Base-by-base conservation (phyloP, 2,113 vertebrate species). In the Pica pica region DNA sequence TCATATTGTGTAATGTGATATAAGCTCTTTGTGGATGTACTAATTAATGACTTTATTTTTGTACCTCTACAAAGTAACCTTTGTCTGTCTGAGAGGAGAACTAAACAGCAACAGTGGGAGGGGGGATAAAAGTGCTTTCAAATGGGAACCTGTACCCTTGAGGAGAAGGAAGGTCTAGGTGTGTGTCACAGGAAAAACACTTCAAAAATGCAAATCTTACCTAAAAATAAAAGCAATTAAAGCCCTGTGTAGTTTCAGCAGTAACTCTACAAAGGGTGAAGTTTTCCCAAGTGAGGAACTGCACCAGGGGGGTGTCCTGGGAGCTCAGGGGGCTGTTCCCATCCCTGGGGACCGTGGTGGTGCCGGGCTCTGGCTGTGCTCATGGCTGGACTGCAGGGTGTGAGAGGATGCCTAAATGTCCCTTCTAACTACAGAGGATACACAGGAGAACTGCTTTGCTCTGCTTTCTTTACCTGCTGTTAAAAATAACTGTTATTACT, bases 31-130 rank as follows among this genome's bases (percentile, higher is more conserved):
- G 75, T 56, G 53, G 96, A 63, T 64, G 68, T 61, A 16, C 82
- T 90, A 77, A 83, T 96, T 97, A 87, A 93, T 90, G 35, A 60
- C 78, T 90, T 92, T n/a, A 39, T 70, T 94, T 65, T 67, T 90
- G 16, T 64, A 73, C 86, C 49, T 92, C 75, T 79, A 2, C 5
- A 1, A 93, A 96, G 57, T 67, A 91, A 89, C 69, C 56, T 69
- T 89, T 80, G 39, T 55, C 21, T 83, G 0, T 42, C 24, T 83
- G 64, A 68, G 64, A 88, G 76, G 68, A 57, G 60, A 85, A 71
- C 70, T 88, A 55, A 96, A 87, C 69, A 91, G 87, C 92, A 92
- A 5, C 78, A 27, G 52, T 52, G 67, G 69, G 23, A 56, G 16
- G 5, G 23, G 27, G 19, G 15, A 22, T 59, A 41, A 64, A 84